Conservation (phyloP, 2,797 vertebrate genomes). For the Chromobotia macracanthus region DNA sequence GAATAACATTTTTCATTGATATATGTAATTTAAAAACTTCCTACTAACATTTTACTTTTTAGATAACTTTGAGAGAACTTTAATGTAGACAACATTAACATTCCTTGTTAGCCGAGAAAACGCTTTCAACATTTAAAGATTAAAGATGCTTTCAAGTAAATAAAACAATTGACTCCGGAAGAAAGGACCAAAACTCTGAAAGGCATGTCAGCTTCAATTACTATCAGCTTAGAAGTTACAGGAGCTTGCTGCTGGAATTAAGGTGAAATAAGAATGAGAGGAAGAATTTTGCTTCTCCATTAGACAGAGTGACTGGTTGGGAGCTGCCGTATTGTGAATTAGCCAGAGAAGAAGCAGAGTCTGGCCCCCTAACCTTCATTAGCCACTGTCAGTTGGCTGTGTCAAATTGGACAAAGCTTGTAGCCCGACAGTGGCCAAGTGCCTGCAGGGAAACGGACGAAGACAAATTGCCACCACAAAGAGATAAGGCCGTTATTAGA, state of each 20-base stretch:
- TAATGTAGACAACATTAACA: no score
- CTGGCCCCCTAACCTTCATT: constrained; percentile 72
- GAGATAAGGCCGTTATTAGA: constrained; percentile 68
- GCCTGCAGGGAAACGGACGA: constrained; percentile 47
- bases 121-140: neutral
- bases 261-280: constrained; percentile 25
- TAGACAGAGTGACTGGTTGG: constrained; percentile 50
- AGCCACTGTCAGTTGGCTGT: constrained; percentile 57
- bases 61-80: no score
- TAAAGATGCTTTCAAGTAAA: neutral
- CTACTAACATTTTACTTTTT: no score
- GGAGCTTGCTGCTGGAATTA: neutral
- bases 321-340: constrained; percentile 57
- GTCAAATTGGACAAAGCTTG: constrained; percentile 56
- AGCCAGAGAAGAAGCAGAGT: constrained; percentile 38
- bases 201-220: constrained; percentile 11
- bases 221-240: constrained; percentile 21
- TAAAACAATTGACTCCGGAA: neutral
- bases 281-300: constrained; percentile 9
- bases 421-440: constrained; percentile 53
- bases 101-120: no score
- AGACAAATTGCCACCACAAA: constrained; percentile 65
- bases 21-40: no score
- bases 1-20: no score
- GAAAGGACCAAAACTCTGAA: neutral